Evolutionary conservation across 1,140 invertebrate species (phyloP), one percentile per base, ranked within the genome.

Genomic region (Subanguina moxae): DNA sequence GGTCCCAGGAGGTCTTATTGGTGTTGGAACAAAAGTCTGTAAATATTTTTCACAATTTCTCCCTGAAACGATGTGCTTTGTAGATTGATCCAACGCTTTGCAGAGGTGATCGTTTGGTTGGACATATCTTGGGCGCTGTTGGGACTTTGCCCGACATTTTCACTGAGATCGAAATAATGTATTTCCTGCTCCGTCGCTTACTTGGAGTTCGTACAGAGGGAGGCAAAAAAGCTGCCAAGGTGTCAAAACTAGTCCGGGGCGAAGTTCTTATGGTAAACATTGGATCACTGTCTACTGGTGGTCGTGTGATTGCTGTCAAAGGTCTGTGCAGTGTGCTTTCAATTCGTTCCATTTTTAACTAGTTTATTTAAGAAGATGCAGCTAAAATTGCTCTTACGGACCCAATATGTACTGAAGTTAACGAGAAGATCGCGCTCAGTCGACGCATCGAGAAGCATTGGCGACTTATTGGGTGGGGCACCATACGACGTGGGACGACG

Each of bases 391-490:
- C 90, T 46, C 86, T 99, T 27, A 96, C 92, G 17, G 94, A 90
- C 84, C 96, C 96, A 1, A 96, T 99, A 0, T 99, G 96, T 83
- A 98, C 95, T 28, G 95, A 97, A 85, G 89, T 96, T 70, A 92
- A 92, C 64, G 95, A 99, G 83, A 99, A 98, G 83, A 97, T 99
- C 80, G 95, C 96, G 11, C 87, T 99, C 1, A 96, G 93, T 83
- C 88, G 96, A 82, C 88, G 94, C 85, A 92, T 98, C 48, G 96
- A 99, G 76, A 97, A 97, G 83, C 94, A 98, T 88, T 99, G 96
- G 95, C 90, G 95, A 84, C 87, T 97, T 74, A 96, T 97, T 84
- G 93, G 93, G 73, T 97, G 93, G 93, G 89, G 89, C 77, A 92
- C 91, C 56, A 91, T 94, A 56, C 7, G 70, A 57, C 57, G 73